A percentile compares a stretch with the other conserved stretches of the same genome.
These are phyloP conservation scores for Andrena bucephala DNA, from an alignment of 2,888 invertebrate species.

Conservation along the genomic window DNA sequence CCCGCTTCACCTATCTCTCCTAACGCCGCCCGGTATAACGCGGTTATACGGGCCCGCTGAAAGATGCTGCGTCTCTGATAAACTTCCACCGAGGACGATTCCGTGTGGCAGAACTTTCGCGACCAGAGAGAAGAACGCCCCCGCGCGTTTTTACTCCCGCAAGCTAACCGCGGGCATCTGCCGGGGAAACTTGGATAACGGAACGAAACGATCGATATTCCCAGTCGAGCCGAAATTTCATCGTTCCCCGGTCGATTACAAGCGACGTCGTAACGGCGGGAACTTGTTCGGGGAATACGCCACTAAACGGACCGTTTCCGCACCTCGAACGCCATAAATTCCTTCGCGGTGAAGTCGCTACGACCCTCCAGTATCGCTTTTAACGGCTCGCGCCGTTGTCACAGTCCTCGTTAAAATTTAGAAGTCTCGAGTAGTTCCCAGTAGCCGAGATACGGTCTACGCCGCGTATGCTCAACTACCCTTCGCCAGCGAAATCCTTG, in stretches of 20 bases:
- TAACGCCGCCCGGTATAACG: conserved; percentile 51
- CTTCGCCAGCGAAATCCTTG: neutral
- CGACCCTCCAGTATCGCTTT: conserved; percentile 35
- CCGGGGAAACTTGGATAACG: neutral
- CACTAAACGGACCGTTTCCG: conserved; percentile 54
- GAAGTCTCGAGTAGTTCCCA: neutral
- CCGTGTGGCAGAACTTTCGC: conserved; percentile 35
- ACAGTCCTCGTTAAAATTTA: conserved; percentile 30
- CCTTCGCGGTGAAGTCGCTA: conserved; percentile 28
- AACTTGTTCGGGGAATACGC: conserved; percentile 44
- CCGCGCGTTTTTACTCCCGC: neutral
- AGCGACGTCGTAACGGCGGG: conserved; percentile 40
- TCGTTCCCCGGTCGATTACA: conserved; percentile 1
- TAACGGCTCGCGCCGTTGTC: conserved; percentile 36
- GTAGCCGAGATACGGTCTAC: neutral
- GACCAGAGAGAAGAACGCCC: conserved; percentile 20
- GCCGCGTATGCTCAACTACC: neutral
- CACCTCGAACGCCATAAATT: conserved; percentile 40
- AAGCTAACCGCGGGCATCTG: neutral
- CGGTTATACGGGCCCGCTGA: conserved; percentile 45
- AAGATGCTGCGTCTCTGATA: conserved; percentile 57
- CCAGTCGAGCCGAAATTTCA: conserved; percentile 37
- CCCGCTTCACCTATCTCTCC: conserved; percentile 79
- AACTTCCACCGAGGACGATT: conserved; percentile 42
- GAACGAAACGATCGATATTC: conserved; percentile 18